phyloP scores from a whole-genome alignment of 2,113 vertebrate genomes.

The Labeo rohita region DNA sequence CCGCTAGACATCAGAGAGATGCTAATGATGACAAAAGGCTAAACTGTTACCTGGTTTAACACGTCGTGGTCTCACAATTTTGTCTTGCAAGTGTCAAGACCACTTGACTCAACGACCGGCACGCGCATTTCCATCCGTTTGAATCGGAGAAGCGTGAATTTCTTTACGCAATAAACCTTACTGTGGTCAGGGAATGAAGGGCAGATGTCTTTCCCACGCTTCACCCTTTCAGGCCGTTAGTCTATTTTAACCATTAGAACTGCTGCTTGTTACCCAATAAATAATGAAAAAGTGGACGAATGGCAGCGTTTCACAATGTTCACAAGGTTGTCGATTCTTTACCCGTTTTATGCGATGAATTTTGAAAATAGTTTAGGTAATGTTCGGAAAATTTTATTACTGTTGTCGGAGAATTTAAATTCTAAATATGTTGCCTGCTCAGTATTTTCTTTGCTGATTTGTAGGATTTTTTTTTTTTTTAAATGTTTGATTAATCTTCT shows the following conservation, averaged over 20 bases:
- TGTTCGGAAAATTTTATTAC: no score
- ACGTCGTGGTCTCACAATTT: background rate
- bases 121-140: constrained; percentile 35
- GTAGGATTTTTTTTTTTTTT: no score
- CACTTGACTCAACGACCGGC: background rate
- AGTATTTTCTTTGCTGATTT: no score
- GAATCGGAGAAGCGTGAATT: background rate
- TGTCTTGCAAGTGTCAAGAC: background rate
- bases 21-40: constrained; percentile 32
- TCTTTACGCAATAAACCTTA: constrained; percentile 10
- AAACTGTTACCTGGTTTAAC: constrained; percentile 15
- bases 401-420: no score
- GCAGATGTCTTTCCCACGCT: constrained; percentile 16
- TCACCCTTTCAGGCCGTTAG: background rate
- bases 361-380: no score
- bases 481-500: no score
- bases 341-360: no score
- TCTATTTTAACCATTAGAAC: background rate
- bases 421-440: no score
- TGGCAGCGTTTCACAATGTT: background rate
- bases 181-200: constrained; percentile 10
- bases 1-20: constrained; percentile 10
- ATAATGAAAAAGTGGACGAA: no score
- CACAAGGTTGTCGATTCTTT: no score
- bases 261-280: no score